These are phyloP conservation scores for Diploptera punctata DNA, from an alignment of 2,888 invertebrate genomes.

Conservation along the genomic window DNA sequence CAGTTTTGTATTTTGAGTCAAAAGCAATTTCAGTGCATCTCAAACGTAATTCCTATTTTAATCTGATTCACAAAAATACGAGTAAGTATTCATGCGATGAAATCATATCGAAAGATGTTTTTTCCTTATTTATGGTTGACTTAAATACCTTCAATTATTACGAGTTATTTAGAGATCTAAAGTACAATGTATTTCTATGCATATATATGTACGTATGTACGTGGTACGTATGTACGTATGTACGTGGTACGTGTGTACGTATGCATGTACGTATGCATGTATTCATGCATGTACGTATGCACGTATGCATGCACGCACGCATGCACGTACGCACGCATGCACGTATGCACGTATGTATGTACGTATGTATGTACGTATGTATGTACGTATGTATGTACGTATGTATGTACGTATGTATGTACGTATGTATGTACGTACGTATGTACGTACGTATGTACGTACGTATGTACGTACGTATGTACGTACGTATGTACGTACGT, in stretches of 20 bases:
- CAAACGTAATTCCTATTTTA: too few relatives aligned
- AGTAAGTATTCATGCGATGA: too few relatives aligned
- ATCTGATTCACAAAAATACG: too few relatives aligned
- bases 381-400: conserved; percentile 13
- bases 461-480: conserved; percentile 16
- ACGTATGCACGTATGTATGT: background rate
- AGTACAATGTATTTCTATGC: too few relatives aligned
- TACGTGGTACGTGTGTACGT: background rate
- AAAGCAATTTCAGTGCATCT: too few relatives aligned
- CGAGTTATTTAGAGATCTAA: too few relatives aligned
- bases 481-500: conserved; percentile 13
- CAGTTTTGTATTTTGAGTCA: too few relatives aligned
- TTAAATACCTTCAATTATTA: too few relatives aligned
- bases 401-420: conserved; percentile 19
- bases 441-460: conserved; percentile 16
- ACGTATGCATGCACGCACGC: background rate
- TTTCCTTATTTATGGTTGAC: too few relatives aligned
- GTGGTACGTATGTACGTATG: too few relatives aligned
- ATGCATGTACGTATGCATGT: background rate
- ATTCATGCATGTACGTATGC: background rate
- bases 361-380: background rate
- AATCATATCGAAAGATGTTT: too few relatives aligned
- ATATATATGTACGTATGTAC: too few relatives aligned
- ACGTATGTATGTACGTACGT: conserved; percentile 16
- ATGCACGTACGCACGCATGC: background rate